phyloP scores from a whole-genome alignment of 1,140 invertebrate species.

The Vanessa tameamea region DNA sequence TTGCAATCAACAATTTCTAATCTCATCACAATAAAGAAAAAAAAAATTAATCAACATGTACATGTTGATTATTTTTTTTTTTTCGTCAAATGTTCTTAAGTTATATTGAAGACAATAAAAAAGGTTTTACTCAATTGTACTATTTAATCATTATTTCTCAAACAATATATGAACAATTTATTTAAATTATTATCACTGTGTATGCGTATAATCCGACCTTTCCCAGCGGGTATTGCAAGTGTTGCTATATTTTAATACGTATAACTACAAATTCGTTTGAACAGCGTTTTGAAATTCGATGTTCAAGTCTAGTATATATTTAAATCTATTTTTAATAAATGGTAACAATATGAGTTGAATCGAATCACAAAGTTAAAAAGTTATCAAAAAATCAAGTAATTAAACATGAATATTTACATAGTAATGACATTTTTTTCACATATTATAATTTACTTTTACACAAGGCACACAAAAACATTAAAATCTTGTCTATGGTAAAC shows the following conservation, averaged over 20 bases:
- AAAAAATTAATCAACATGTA: too few species aligned
- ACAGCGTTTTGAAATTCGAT: conserved; percentile 28
- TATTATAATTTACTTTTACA: background rate
- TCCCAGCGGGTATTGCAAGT: conserved; percentile 21
- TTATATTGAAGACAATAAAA: background rate
- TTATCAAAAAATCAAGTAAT: background rate
- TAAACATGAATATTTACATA: background rate
- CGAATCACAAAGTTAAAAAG: background rate
- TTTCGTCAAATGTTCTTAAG: background rate
- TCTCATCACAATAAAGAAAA: conserved; percentile 21
- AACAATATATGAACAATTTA: background rate
- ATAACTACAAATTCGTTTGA: conserved; percentile 34
- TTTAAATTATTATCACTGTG: too few species aligned
- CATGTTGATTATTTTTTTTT: background rate
- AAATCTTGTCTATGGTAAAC: background rate
- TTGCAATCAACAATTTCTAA: conserved; percentile 32
- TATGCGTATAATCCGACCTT: background rate
- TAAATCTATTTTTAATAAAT: background rate
- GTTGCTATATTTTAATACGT: conserved; percentile 28
- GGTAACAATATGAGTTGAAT: background rate
- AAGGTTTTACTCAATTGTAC: background rate
- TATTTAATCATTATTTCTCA: background rate
- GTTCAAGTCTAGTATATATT: conserved; percentile 6
- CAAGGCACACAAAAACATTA: background rate
- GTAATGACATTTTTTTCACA: background rate